Percentiles rank a stretch among this genome's conserved stretches.
phyloP scores from a whole-genome alignment of 2,113 vertebrate species.

The Agelaius phoeniceus region DNA sequence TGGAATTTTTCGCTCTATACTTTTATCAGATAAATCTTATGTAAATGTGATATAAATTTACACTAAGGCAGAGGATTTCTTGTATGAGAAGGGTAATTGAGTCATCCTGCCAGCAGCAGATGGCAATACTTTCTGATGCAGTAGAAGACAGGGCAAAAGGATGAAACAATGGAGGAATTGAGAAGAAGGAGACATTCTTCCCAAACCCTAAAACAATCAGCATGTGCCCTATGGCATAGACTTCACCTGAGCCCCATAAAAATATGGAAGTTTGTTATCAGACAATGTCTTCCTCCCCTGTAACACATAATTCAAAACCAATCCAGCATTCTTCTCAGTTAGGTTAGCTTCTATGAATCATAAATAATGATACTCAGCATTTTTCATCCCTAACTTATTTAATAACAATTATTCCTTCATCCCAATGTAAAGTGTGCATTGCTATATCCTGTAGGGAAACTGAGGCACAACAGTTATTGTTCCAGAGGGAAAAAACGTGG shows the following conservation, averaged over 20 bases:
- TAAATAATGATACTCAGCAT: background rate
- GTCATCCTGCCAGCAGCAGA: background rate
- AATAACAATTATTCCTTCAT: background rate
- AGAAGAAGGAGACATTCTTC: background rate
- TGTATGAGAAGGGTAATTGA: background rate
- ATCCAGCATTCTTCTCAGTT: background rate
- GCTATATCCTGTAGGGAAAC: background rate
- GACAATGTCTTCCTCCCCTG: background rate
- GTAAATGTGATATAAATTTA: background rate
- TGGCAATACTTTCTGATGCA: background rate
- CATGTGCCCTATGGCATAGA: background rate
- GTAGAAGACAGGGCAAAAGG: background rate
- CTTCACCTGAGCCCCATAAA: background rate
- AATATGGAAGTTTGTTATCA: background rate
- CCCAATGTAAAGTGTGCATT: rapidly evolving
- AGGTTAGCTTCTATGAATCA: background rate
- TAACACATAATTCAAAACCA: background rate
- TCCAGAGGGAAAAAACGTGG: background rate
- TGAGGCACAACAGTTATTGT: background rate
- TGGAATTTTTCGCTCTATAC: background rate
- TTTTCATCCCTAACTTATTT: background rate
- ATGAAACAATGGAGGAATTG: background rate
- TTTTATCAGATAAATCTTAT: background rate
- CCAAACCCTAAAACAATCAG: background rate
- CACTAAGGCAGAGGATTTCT: background rate